Evolutionary conservation across 1,140 invertebrate genomes (phyloP).

Genomic region (Brachionus angularis): DNA sequence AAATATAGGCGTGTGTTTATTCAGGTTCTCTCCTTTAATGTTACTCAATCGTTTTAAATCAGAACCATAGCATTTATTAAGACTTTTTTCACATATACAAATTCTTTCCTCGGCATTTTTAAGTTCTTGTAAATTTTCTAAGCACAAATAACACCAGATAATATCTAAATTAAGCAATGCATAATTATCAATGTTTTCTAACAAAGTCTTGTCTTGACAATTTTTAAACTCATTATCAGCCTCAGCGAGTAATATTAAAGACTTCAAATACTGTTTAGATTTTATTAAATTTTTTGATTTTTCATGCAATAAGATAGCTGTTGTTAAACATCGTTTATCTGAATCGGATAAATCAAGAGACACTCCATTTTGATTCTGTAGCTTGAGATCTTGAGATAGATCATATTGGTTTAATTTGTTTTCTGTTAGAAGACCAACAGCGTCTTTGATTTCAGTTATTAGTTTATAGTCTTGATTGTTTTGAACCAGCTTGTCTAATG

Average conservation of each 20-base stretch:
- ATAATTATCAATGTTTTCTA: constrained; percentile 69
- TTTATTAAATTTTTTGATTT: constrained; percentile 68
- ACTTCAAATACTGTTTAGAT: constrained; percentile 65
- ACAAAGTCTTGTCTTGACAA: neutral
- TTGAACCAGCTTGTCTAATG: neutral
- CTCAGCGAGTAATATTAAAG: constrained; percentile 69
- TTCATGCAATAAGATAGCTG: constrained; percentile 72
- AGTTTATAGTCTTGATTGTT: constrained; percentile 13
- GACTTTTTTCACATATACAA: constrained; percentile 64
- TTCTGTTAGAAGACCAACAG: neutral
- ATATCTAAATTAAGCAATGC: constrained; percentile 74
- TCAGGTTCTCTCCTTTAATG: constrained; percentile 59
- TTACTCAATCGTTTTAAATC: constrained; percentile 67
- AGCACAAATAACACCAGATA: constrained; percentile 75
- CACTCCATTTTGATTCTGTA: constrained; percentile 34
- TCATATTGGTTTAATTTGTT: neutral
- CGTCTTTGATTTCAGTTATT: constrained; percentile 18
- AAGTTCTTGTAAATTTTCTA: constrained; percentile 67
- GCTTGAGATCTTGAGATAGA: neutral
- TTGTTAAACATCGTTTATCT: constrained; percentile 58
- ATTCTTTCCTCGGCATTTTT: constrained; percentile 66
- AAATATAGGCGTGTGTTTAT: constrained; percentile 35
- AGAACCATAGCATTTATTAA: constrained; percentile 67
- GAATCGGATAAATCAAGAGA: neutral
- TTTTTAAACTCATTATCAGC: constrained; percentile 67